phyloP scores from a whole-genome alignment of 2,113 vertebrate species.

The Callithrix jacchus region DNA sequence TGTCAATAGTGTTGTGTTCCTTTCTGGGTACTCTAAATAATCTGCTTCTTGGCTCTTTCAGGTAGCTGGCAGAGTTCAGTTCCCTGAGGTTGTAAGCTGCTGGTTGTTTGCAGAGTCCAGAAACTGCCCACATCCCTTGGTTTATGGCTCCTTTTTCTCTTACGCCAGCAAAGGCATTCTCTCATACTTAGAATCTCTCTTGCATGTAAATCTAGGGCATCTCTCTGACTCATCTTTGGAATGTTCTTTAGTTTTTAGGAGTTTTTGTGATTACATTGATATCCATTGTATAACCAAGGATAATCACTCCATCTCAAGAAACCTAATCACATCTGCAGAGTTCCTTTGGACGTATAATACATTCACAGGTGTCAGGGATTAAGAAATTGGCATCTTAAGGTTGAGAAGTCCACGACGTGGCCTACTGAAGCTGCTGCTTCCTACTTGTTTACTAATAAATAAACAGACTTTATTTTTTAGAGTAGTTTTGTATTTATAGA shows the following conservation, averaged over 20 bases:
- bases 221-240: neutral
- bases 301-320: neutral
- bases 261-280: neutral
- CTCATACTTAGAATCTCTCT: neutral
- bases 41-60: neutral
- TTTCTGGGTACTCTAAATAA: neutral
- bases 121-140: rapidly evolving
- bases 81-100: neutral
- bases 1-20: neutral
- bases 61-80: neutral
- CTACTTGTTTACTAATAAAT: neutral
- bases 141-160: neutral
- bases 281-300: neutral
- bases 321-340: neutral
- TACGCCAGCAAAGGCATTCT: neutral
- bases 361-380: neutral
- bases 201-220: neutral
- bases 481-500: neutral
- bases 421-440: neutral
- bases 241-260: neutral
- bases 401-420: neutral
- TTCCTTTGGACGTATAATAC: neutral
- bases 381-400: neutral
- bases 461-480: neutral
- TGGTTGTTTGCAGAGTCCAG: rapidly evolving